Evolutionary conservation across 2,113 vertebrate species (phyloP), one percentile per base, ranked within the genome.

Genomic region (Atractosteus spatula): DNA sequence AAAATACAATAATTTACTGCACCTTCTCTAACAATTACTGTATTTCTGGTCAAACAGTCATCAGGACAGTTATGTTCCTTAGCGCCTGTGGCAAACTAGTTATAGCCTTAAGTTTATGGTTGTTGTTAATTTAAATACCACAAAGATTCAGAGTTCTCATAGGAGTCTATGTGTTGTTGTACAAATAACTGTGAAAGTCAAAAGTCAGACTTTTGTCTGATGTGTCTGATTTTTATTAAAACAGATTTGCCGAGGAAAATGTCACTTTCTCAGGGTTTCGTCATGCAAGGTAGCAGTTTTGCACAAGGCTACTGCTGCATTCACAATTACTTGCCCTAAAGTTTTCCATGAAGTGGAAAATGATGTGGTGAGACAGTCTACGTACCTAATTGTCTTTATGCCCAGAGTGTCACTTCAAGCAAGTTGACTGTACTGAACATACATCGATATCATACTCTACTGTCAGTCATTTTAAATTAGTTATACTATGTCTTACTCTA

Each of bases 381-480:
- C 70, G 44, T 67, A 69, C 61, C 70, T 76, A 75, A 54, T 74
- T 72, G 29, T 8, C 69, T 45, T 78, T 77, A 72, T 78, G 76
- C 80, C 73, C 76, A 70, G 69, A 82, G 75, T 82, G 76, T 71
- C 82, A 80, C 83, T 80, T 61, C 43, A 71, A 81, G 81, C 69
- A 79, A 72, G 54, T 82, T 73, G 76, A 88, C 74, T 83, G 78
- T 64, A 74, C 55, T 79, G 74, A 83, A 72, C 64, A 69, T 16
- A 47, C 78, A 83, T 86, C 82, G 78, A 77, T 79, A 80, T 79
- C 70, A 70, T 70, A 64, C 63, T 76, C 47, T 63, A 47, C 62
- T 59, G 41, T 75, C 70, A 68, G n/a, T 75, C 71, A 80, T 70
- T 75, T 84, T 74, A 83, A 77, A 84, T 82, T 81, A 86, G 71